A percentile compares a stretch with the other conserved stretches of the same genome.
Evolutionary conservation across 2,113 vertebrate species (phyloP).

Genomic region (Hyperopisus bebe): DNA sequence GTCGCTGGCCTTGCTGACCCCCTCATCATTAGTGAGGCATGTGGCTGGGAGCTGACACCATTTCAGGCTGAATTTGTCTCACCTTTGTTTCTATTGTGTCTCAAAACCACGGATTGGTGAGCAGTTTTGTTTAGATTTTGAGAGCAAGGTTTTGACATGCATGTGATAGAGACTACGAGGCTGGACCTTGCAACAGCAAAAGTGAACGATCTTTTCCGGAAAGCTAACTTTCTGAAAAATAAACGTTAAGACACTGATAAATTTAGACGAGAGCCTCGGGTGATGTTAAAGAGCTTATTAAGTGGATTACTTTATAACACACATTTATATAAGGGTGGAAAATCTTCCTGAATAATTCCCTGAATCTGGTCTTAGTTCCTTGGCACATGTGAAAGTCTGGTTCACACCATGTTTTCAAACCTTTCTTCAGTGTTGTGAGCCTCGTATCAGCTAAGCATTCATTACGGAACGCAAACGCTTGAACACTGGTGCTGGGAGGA

Average conservation of each 20-base stretch:
- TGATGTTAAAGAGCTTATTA: neutral
- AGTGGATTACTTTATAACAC: neutral
- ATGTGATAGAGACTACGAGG: neutral
- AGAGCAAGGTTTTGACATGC: neutral
- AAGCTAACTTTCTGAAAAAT: neutral
- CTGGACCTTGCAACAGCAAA: neutral
- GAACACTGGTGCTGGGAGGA: neutral
- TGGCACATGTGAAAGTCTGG: neutral
- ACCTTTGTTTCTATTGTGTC: conserved; percentile 22
- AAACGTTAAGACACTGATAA: neutral
- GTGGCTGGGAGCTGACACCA: conserved; percentile 34
- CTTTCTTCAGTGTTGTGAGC: neutral
- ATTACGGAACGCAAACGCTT: neutral
- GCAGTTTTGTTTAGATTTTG: neutral
- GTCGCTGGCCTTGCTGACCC: conserved; percentile 43
- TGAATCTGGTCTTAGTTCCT: neutral
- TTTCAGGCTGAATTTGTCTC: conserved; percentile 45
- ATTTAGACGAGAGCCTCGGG: neutral
- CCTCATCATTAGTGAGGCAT: conserved; percentile 18
- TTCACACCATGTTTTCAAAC: neutral
- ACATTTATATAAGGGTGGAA: neutral
- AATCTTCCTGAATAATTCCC: neutral
- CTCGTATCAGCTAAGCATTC: neutral
- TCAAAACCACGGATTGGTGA: neutral
- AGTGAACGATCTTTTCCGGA: neutral